phyloP scores from a whole-genome alignment of 1,140 invertebrate species.

The Neodiprion fabricii region DNA sequence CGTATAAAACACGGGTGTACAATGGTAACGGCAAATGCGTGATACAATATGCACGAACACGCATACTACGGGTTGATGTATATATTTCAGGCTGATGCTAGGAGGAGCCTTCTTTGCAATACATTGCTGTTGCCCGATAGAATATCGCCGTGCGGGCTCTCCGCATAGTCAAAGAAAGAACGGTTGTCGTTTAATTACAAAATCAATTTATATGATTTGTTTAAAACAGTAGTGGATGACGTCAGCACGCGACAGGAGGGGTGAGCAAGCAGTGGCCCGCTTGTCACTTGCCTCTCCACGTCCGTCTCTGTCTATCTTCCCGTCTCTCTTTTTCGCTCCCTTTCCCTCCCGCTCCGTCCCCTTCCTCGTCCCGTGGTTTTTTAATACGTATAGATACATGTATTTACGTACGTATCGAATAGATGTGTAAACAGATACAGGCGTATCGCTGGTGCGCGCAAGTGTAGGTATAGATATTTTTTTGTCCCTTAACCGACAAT shows the following conservation, averaged over 20 bases:
- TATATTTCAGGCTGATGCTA: too few relatives aligned
- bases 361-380: background rate
- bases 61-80: too few relatives aligned
- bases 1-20: too few relatives aligned
- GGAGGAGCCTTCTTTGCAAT: too few relatives aligned
- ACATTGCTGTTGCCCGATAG: too few relatives aligned
- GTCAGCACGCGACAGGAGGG: slow-evolving; percentile 29
- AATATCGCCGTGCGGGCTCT: background rate
- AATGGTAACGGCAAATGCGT: too few relatives aligned
- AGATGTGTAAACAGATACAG: too few relatives aligned
- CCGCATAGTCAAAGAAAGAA: background rate
- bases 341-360: slow-evolving; percentile 18
- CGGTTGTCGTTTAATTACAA: slow-evolving; percentile 34
- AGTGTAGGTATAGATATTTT: background rate
- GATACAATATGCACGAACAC: too few relatives aligned
- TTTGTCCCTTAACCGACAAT: slow-evolving; percentile 35
- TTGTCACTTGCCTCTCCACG: slow-evolving; percentile 30
- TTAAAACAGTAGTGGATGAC: slow-evolving; percentile 45
- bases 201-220: slow-evolving; percentile 52
- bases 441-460: too few relatives aligned
- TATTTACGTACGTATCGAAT: too few relatives aligned
- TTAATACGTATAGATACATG: background rate
- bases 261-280: slow-evolving; percentile 23
- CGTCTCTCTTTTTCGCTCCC: background rate
- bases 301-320: slow-evolving; percentile 16